Evolutionary conservation across 2,113 vertebrate genomes (phyloP).

Genomic region (Malurus elegans): DNA sequence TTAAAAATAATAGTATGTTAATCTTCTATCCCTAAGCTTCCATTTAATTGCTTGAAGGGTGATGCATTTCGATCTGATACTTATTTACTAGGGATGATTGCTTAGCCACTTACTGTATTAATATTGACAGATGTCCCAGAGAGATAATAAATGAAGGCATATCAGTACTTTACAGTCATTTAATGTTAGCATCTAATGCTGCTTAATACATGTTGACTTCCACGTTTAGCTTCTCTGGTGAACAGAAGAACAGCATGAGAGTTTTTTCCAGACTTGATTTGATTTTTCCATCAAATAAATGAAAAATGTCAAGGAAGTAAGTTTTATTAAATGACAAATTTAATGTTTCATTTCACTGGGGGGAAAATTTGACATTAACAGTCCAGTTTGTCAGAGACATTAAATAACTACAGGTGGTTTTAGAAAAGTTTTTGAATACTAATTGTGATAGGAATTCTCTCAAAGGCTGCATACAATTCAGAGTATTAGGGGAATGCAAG

Average conservation of each 20-base stretch:
- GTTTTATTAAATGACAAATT: not conserved
- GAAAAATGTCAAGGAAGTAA: not conserved
- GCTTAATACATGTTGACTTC: conserved; percentile 20
- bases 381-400: not conserved
- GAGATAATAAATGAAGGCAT: conserved; percentile 49
- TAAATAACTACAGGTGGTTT: not conserved
- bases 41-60: conserved; percentile 42
- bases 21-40: conserved; percentile 20
- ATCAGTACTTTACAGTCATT: conserved; percentile 42
- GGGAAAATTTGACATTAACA: not conserved
- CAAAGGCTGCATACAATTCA: not conserved
- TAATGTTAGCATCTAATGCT: conserved; percentile 17
- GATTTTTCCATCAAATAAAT: not conserved
- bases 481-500: not conserved
- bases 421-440: not conserved
- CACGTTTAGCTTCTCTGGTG: not conserved
- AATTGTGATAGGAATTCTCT: not conserved
- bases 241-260: not conserved
- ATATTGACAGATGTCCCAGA: conserved; percentile 67
- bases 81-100: conserved; percentile 38
- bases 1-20: conserved; percentile 50
- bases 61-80: conserved; percentile 34
- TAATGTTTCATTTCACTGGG: not conserved
- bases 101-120: conserved; percentile 59
- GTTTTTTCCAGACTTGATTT: not conserved